Percentiles rank a stretch among this genome's conserved stretches.
Evolutionary conservation across 35 echinoderm and acorn worm species (phyloP).

Genomic region (Acanthaster planci): DNA sequence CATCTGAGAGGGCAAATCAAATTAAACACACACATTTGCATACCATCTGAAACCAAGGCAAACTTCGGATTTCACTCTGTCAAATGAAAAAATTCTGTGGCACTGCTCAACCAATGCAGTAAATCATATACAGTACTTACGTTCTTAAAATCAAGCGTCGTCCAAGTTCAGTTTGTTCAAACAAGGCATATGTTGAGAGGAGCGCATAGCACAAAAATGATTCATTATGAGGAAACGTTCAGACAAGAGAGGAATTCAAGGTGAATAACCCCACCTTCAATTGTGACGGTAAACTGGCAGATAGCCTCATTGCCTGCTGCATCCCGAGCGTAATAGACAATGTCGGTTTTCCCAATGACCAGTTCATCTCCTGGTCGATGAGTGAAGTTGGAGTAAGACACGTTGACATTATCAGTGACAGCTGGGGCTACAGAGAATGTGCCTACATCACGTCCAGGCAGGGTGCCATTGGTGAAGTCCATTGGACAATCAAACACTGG

Average conservation of each 20-base stretch:
- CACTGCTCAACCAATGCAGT: neutral
- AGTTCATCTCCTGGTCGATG: constrained; percentile 43
- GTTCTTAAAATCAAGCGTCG: too few species aligned
- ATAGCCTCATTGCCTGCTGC: constrained; percentile 54
- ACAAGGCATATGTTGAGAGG: too few species aligned
- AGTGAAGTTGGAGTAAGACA: constrained; percentile 23
- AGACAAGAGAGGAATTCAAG: too few species aligned
- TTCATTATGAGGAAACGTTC: too few species aligned
- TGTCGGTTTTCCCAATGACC: constrained; percentile 45
- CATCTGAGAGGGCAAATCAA: constrained; percentile 39
- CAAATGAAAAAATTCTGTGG: neutral
- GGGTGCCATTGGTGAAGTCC: constrained; percentile 31
- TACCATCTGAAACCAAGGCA: neutral
- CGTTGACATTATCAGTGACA: constrained; percentile 21
- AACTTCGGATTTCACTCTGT: neutral
- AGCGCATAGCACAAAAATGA: too few species aligned
- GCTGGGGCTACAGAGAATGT: neutral
- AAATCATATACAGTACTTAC: neutral
- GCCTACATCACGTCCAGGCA: constrained; percentile 5
- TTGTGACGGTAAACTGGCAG: constrained; percentile 55
- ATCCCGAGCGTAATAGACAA: constrained; percentile 53
- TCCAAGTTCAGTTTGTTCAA: too few species aligned
- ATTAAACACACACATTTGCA: too few species aligned
- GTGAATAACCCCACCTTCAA: constrained; percentile 37
- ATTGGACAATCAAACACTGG: constrained; percentile 29